Percentiles rank a stretch among this genome's conserved stretches.
Conservation (phyloP, 1,140 invertebrate species). For the Tigriopus japonicus region DNA sequence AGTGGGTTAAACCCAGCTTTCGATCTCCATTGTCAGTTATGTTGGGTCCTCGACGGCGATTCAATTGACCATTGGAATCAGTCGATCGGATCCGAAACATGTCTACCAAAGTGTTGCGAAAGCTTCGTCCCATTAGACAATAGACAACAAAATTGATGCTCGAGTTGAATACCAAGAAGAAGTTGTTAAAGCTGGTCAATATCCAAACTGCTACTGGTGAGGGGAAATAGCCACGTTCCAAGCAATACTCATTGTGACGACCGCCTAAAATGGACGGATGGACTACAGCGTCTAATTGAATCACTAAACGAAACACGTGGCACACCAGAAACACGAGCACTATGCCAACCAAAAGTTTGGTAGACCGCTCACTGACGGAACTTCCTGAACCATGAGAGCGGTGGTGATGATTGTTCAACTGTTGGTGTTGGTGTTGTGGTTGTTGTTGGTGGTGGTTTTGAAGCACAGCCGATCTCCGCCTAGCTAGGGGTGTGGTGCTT, state of each 20-base stretch:
- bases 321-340: background rate
- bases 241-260: background rate
- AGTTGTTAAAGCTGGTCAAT: background rate
- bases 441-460: no score
- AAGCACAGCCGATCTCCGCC: background rate
- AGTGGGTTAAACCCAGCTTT: no score
- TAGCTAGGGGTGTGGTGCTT: background rate
- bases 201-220: background rate
- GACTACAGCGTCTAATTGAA: background rate
- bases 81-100: background rate
- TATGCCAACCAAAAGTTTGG: background rate
- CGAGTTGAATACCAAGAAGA: constrained; percentile 4
- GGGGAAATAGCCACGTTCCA: background rate
- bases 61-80: no score
- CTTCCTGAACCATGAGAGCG: background rate
- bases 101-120: background rate
- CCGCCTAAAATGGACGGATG: background rate
- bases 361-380: background rate
- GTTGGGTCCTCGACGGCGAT: no score
- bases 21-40: no score
- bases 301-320: background rate
- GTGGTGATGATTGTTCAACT: background rate
- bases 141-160: constrained; percentile 10
- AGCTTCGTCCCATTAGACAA: background rate
- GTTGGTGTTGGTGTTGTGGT: background rate